These are phyloP conservation scores for Lagopus leucura DNA, from an alignment of 2,113 vertebrate genomes.

Conservation along the genomic window DNA sequence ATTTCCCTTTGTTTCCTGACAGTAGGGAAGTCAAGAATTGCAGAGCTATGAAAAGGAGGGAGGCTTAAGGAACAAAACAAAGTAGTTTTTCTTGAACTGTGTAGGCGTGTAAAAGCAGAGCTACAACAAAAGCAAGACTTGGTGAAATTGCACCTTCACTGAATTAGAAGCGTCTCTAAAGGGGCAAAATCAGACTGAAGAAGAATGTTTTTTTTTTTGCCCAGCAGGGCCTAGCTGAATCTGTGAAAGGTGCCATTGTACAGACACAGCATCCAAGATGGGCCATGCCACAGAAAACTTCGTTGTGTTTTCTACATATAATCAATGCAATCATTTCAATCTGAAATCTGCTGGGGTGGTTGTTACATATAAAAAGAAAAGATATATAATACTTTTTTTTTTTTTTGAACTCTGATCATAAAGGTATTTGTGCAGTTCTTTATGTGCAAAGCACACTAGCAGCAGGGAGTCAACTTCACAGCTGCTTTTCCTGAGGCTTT, in stretches of 20 bases:
- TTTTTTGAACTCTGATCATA: background rate
- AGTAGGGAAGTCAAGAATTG: conserved; percentile 18
- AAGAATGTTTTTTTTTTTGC: background rate
- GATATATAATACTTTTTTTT: no score
- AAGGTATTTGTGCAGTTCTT: background rate
- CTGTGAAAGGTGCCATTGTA: background rate
- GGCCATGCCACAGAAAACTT: background rate
- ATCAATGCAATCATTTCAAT: background rate
- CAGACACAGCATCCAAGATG: background rate
- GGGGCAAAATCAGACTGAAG: background rate
- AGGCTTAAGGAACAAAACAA: conserved; percentile 46
- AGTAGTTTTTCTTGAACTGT: conserved; percentile 27
- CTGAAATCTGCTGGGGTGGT: background rate
- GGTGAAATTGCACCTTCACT: background rate
- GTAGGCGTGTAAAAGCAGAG: conserved; percentile 42
- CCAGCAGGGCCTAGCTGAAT: conserved; percentile 13
- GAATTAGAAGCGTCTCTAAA: background rate
- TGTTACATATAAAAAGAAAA: background rate
- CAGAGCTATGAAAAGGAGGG: conserved; percentile 29
- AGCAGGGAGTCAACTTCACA: background rate
- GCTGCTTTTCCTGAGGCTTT: background rate
- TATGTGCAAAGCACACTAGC: background rate
- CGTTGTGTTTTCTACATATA: background rate
- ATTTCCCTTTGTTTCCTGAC: conserved; percentile 41
- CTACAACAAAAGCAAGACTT: conserved; percentile 34